Evolutionary conservation across 2,888 invertebrate genomes (phyloP).

Genomic region (Microctonus brassicae): DNA sequence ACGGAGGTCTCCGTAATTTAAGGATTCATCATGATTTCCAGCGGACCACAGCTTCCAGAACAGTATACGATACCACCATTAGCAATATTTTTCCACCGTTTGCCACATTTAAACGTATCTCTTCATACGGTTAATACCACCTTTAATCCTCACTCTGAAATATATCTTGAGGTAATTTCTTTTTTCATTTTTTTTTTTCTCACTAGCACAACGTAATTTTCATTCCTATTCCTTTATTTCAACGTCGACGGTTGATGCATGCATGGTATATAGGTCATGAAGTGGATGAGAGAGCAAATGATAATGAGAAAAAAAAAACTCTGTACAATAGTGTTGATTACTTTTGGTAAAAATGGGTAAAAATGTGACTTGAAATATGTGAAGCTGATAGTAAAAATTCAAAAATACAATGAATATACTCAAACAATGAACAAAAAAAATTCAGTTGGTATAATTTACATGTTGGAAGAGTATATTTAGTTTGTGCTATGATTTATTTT

Average conservation of each 20-base stretch:
- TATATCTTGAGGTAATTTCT: slow-evolving; percentile 87
- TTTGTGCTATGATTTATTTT: neutral
- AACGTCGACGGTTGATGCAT: neutral
- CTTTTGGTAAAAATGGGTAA: neutral
- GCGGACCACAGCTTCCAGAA: slow-evolving; percentile 72
- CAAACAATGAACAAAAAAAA: too few species aligned
- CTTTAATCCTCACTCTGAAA: slow-evolving; percentile 89
- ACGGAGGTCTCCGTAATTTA: slow-evolving; percentile 61
- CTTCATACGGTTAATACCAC: slow-evolving; percentile 91
- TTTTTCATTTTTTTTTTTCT: slow-evolving; percentile 3
- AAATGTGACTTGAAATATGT: slow-evolving; percentile 39
- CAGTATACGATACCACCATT: slow-evolving; percentile 87
- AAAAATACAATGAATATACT: slow-evolving; percentile 52
- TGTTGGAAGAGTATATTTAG: too few species aligned
- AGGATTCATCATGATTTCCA: slow-evolving; percentile 67
- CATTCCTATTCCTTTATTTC: neutral
- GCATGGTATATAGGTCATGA: neutral
- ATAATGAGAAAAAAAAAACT: slow-evolving; percentile 1
- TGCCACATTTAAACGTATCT: slow-evolving; percentile 94
- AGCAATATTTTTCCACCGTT: slow-evolving; percentile 87
- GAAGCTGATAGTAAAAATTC: slow-evolving; percentile 51
- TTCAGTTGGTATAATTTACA: too few species aligned
- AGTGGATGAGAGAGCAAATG: neutral
- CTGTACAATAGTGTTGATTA: neutral
- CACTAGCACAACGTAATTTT: neutral